phyloP scores from a whole-genome alignment of 2,797 vertebrate genomes.

The Hippopotamyrus pictus region DNA sequence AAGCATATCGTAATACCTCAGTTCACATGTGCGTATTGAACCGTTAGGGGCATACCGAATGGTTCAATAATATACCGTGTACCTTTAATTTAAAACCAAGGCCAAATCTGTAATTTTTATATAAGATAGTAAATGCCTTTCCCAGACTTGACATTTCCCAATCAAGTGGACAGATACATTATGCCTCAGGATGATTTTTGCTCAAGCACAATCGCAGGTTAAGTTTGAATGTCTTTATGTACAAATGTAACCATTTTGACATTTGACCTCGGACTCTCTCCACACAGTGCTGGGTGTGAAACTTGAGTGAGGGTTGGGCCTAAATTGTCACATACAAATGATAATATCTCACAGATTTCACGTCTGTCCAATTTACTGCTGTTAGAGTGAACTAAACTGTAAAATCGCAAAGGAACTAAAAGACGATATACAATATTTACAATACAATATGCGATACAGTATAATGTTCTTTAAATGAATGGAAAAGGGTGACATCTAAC shows the following conservation, averaged over 20 bases:
- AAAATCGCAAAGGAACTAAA: background rate
- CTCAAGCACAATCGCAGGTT: background rate
- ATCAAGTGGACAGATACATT: background rate
- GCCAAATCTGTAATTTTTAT: background rate
- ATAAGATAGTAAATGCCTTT: background rate
- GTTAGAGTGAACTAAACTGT: background rate
- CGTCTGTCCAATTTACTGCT: background rate
- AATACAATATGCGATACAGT: background rate
- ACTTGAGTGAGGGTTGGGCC: background rate
- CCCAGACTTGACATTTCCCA: background rate
- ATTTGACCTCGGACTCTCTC: background rate
- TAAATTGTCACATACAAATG: background rate
- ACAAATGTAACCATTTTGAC: background rate
- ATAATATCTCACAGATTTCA: background rate
- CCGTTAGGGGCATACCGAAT: background rate
- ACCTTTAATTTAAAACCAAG: background rate
- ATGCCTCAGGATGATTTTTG: background rate
- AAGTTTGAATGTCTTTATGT: background rate
- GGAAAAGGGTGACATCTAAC: background rate
- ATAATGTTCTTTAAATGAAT: background rate
- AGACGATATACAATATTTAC: background rate
- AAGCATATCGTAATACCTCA: background rate
- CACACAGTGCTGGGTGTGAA: background rate
- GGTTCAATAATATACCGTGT: background rate
- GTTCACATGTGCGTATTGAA: background rate